These are phyloP conservation scores for Apotomis betuletana DNA, from an alignment of 2,888 invertebrate species.

Conservation along the genomic window DNA sequence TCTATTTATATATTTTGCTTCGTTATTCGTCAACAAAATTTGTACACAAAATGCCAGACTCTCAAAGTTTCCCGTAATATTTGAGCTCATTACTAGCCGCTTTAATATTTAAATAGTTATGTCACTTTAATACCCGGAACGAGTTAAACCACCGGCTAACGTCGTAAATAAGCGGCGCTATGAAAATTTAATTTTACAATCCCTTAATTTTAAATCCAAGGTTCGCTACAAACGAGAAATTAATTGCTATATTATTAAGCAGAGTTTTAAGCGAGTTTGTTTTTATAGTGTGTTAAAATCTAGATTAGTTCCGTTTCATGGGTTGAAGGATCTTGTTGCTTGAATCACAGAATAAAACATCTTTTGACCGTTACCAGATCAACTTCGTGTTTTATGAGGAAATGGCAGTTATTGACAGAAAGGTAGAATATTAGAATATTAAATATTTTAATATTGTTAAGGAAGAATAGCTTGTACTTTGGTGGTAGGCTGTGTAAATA, in stretches of 20 bases:
- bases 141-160: conserved; percentile 32
- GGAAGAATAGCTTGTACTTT: no score
- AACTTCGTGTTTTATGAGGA: no score
- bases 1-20: no score
- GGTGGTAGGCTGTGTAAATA: no score
- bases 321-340: neutral
- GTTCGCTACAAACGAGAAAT: conserved; percentile 29
- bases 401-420: no score
- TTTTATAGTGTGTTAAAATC: conserved; percentile 31
- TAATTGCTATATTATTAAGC: conserved; percentile 36
- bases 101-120: conserved; percentile 38
- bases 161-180: conserved; percentile 33
- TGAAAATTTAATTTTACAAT: conserved; percentile 37
- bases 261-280: conserved; percentile 28
- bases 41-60: neutral
- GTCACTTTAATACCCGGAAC: conserved; percentile 36
- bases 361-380: no score
- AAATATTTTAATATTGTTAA: no score
- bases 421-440: no score
- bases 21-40: no score
- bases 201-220: conserved; percentile 41
- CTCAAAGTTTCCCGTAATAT: conserved; percentile 16
- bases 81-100: conserved; percentile 18
- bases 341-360: no score
- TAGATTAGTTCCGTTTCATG: neutral